Evolutionary conservation across 2,888 invertebrate genomes (phyloP), one percentile per base, ranked within the genome.

Genomic region (Globia sparganii): DNA sequence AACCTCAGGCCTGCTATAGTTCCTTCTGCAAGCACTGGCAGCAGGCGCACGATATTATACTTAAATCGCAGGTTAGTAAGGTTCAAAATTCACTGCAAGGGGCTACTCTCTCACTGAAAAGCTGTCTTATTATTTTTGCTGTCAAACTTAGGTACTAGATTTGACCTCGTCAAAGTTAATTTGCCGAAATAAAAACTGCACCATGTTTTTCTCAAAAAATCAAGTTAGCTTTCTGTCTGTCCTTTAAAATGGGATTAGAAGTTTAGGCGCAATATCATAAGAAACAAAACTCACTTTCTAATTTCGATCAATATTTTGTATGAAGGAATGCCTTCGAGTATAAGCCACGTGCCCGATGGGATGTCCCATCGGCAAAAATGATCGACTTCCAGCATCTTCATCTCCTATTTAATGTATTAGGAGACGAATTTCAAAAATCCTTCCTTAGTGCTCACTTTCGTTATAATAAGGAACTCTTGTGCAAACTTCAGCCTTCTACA

Each of bases 1-100:
- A 99, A 95, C 98, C 99, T 0, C 98, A 98, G 73, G 99, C 99
- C 13, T 99, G 99, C 94, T 98, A 98, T 92, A 99, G 98, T 94
- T 99, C 99, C 91, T 99, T 99, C 95, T 98, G 98, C 93, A 98
- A 98, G 93, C 99, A 99, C 93, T 99, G 99, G 99, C 98, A 99
- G 91, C 99, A 99, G 93, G 98, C 98, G 3, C 96, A 97, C 90
- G 98, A 98, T 86, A 98, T 99, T 78, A 98, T 99, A 88, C 96
- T 97, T 85, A 97, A 98, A 87, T 98, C 98, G 62, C 97, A 98
- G 96, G 98, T 98, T 91, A 34, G 72, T 91, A 79, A 40, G 25
- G 21, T 75, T 78, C 4, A n/a, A 74, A 73, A 13, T 73, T 56
- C n/a, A 68, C n/a, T 34, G 18, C 67, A 49, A 31, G 18, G 31